Percentiles rank a stretch among this genome's conserved stretches.
These are phyloP conservation scores for Paramormyrops hopkinsi DNA, from an alignment of 2,797 vertebrate species.

Conservation along the genomic window DNA sequence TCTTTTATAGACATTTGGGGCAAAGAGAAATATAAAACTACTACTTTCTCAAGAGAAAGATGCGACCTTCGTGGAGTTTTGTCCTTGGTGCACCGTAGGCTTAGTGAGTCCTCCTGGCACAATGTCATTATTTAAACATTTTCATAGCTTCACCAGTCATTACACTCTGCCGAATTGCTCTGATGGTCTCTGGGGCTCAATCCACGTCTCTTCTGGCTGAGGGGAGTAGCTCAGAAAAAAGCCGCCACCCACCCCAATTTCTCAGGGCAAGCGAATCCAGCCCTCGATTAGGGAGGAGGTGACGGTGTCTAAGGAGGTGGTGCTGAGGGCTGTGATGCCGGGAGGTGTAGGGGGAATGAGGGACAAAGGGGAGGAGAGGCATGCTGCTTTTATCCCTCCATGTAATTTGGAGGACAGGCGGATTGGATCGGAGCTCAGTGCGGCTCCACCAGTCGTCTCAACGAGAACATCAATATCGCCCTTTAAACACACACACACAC, in stretches of 20 bases:
- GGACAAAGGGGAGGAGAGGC: conserved; percentile 13
- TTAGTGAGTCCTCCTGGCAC: conserved; percentile 45
- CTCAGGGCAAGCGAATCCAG: conserved; percentile 71
- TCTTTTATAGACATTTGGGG: not conserved
- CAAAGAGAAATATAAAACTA: not conserved
- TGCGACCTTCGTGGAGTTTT: conserved; percentile 11
- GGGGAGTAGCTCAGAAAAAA: conserved; percentile 56
- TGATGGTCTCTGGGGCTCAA: conserved; percentile 57
- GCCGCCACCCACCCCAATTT: conserved; percentile 61
- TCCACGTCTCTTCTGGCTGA: conserved; percentile 55
- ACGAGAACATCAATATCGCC: conserved; percentile 57
- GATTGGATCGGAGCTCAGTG: conserved; percentile 51
- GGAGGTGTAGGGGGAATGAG: not conserved
- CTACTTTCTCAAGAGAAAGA: not conserved
- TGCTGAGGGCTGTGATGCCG: not conserved
- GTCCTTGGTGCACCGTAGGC: conserved; percentile 40
- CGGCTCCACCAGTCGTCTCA: conserved; percentile 46
- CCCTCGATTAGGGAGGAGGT: conserved; percentile 64
- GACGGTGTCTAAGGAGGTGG: not conserved
- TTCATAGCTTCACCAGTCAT: conserved; percentile 68
- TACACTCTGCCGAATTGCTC: conserved; percentile 48
- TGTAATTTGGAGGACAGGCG: conserved; percentile 63
- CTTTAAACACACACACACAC: not conserved
- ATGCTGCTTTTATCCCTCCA: conserved; percentile 54
- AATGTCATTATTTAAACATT: conserved; percentile 62